A percentile compares a stretch with the other conserved stretches of the same genome.
Evolutionary conservation across 1,140 invertebrate genomes (phyloP).

Genomic region (Meloidogyne hapla): DNA sequence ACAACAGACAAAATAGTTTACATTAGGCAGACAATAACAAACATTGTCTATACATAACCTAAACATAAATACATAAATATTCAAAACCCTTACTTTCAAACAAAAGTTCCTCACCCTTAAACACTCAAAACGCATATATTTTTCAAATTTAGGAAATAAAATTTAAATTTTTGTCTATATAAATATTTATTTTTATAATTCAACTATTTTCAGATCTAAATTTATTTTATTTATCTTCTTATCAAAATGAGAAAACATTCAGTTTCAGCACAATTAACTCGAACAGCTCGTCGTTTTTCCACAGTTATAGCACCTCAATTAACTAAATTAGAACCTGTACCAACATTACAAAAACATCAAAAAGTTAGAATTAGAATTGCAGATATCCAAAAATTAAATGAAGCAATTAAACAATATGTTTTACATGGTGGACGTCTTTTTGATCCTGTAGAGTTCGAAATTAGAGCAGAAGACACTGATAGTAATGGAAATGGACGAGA

Average conservation of each 20-base stretch:
- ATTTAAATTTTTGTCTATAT: neutral
- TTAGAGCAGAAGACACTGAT: constrained; percentile 39
- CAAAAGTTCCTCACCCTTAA: neutral
- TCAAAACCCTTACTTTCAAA: neutral
- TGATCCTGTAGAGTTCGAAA: constrained; percentile 59
- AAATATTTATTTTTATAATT: no score
- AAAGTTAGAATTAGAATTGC: constrained; percentile 41
- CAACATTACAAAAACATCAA: constrained; percentile 37
- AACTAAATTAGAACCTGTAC: constrained; percentile 54
- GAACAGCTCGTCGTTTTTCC: constrained; percentile 49
- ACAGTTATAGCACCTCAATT: constrained; percentile 55
- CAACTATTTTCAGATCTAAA: no score
- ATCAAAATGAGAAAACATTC: constrained; percentile 49
- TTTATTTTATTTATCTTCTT: neutral
- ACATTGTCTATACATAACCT: neutral
- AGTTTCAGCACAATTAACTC: constrained; percentile 52
- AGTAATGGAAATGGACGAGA: constrained; percentile 14
- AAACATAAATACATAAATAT: neutral
- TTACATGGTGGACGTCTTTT: constrained; percentile 51
- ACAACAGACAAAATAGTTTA: no score
- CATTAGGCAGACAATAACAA: neutral
- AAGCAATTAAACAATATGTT: constrained; percentile 54
- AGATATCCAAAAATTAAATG: constrained; percentile 45
- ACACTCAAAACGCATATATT: no score
- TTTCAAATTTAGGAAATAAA: neutral